phyloP scores from a whole-genome alignment of 2,113 vertebrate species.

The Megalops atlanticus region DNA sequence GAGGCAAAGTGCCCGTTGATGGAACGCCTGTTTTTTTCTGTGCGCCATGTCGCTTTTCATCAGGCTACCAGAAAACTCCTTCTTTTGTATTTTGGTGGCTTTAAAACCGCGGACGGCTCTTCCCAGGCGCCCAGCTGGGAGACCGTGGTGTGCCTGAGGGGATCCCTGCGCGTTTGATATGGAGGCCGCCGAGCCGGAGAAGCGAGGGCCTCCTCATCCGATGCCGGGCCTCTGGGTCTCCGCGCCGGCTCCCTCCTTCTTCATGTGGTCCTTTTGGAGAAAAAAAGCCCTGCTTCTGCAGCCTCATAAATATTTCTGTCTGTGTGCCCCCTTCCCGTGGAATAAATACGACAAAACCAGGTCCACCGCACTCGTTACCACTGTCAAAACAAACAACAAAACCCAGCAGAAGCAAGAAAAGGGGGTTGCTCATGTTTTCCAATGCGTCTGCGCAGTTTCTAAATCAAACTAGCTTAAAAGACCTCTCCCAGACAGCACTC shows the following conservation, averaged over 20 bases:
- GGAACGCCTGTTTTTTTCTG: background rate
- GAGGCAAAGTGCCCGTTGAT: background rate
- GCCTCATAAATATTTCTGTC: slow-evolving; percentile 35
- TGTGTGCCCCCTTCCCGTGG: slow-evolving; percentile 23
- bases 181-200: background rate
- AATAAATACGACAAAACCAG: slow-evolving; percentile 12
- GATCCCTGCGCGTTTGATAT: too few species aligned
- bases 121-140: background rate
- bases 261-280: slow-evolving; percentile 10
- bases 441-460: background rate
- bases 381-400: slow-evolving; percentile 11
- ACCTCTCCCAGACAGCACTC: background rate
- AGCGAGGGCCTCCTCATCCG: background rate
- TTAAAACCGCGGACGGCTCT: background rate
- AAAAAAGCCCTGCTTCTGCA: background rate
- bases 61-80: background rate
- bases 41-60: background rate
- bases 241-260: background rate
- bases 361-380: background rate
- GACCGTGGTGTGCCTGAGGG: background rate
- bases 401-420: background rate
- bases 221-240: background rate
- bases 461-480: background rate
- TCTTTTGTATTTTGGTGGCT: background rate
- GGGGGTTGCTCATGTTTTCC: background rate